These are phyloP conservation scores for Ormyrus labotus DNA, from an alignment of 2,888 invertebrate genomes.

Conservation along the genomic window DNA sequence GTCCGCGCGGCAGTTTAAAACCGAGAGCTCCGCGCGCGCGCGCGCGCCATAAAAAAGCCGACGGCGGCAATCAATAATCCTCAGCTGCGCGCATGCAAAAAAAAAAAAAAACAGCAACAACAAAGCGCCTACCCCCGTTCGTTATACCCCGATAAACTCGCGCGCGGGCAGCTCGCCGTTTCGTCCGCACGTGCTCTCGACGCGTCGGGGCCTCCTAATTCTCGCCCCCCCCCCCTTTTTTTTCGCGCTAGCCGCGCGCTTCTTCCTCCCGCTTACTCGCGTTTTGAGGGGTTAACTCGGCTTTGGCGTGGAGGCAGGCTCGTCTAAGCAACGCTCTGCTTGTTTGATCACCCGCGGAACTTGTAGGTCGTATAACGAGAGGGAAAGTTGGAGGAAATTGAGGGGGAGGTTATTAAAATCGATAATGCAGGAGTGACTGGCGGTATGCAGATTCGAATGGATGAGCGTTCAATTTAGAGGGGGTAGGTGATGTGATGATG, in stretches of 20 bases:
- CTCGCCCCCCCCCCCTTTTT: neutral
- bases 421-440: too few species aligned
- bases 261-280: neutral
- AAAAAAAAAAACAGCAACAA: neutral
- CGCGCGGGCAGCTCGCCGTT: neutral
- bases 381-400: too few species aligned
- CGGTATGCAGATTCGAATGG: too few species aligned
- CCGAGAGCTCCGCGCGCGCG: neutral
- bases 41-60: neutral
- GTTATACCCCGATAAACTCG: constrained; percentile 30
- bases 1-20: neutral
- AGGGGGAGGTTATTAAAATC: too few species aligned
- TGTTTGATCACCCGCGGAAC: too few species aligned
- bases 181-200: constrained; percentile 18
- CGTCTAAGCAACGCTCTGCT: too few species aligned
- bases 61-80: constrained; percentile 48
- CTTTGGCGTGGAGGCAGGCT: too few species aligned
- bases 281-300: neutral
- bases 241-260: neutral
- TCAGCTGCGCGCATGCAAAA: neutral
- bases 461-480: too few species aligned
- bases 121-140: constrained; percentile 5
- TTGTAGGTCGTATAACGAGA: too few species aligned
- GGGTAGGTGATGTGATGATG: too few species aligned
- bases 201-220: neutral